A percentile compares a stretch with the other conserved stretches of the same genome.
Evolutionary conservation across 2,888 invertebrate species (phyloP).

Genomic region (Lepidochrysops patricia): DNA sequence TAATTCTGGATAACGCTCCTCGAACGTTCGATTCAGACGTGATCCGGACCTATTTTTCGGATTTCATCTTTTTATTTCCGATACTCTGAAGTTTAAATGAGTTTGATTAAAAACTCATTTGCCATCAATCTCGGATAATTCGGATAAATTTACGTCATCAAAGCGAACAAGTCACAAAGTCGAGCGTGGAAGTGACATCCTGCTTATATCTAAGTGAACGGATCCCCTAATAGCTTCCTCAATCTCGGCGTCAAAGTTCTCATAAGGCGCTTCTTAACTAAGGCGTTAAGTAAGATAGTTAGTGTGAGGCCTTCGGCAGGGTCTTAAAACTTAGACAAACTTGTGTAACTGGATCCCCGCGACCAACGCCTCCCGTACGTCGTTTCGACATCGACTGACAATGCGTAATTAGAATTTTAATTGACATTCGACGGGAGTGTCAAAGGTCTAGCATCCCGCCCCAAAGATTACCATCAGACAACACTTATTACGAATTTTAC

Average conservation of each 20-base stretch:
- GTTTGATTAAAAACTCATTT: slow-evolving; percentile 8
- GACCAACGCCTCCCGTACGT: slow-evolving; percentile 44
- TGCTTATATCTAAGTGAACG: slow-evolving; percentile 70
- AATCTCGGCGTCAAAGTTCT: slow-evolving; percentile 73
- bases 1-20: slow-evolving; percentile 34
- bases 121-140: slow-evolving; percentile 10
- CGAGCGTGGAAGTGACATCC: slow-evolving; percentile 69
- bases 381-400: slow-evolving; percentile 58
- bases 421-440: slow-evolving; percentile 33
- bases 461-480: slow-evolving; percentile 14
- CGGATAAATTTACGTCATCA: slow-evolving; percentile 36
- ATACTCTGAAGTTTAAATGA: neutral
- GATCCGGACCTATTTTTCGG: slow-evolving; percentile 18
- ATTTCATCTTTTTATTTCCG: slow-evolving; percentile 1
- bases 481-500: slow-evolving; percentile 1
- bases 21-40: slow-evolving; percentile 21
- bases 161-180: slow-evolving; percentile 70
- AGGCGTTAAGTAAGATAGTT: slow-evolving; percentile 72
- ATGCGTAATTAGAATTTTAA: slow-evolving; percentile 66
- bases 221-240: slow-evolving; percentile 72
- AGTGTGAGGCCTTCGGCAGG: slow-evolving; percentile 66
- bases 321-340: slow-evolving; percentile 69
- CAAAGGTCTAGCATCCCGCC: slow-evolving; percentile 13
- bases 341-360: slow-evolving; percentile 65
- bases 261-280: slow-evolving; percentile 73